phyloP scores from a whole-genome alignment of 2,113 vertebrate species.

The Archilochus colubris region DNA sequence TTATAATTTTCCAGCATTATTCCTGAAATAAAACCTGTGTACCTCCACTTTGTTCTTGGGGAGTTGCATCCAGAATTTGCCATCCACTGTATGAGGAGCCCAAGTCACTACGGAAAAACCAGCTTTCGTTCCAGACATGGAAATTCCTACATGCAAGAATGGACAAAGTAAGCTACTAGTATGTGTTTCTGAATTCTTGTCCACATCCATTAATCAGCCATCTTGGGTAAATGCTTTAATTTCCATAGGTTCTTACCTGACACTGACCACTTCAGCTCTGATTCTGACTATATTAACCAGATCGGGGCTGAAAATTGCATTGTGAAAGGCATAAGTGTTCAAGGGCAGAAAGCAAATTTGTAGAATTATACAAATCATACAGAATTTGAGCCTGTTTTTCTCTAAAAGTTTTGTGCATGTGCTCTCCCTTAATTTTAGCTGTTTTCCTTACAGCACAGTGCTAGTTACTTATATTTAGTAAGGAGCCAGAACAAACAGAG shows the following conservation, averaged over 20 bases:
- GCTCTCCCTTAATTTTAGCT: not conserved
- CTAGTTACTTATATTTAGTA: not conserved
- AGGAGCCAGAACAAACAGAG: not conserved
- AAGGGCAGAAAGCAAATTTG: not conserved
- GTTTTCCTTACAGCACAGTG: not conserved
- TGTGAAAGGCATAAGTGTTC: not conserved
- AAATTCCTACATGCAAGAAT: constrained; percentile 85
- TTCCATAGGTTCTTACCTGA: not conserved
- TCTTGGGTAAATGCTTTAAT: not conserved
- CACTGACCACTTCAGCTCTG: not conserved
- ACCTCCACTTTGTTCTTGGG: constrained; percentile 93
- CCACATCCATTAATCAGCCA: not conserved
- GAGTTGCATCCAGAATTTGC: constrained; percentile 95
- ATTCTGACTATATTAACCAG: not conserved
- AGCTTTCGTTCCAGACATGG: constrained; percentile 95
- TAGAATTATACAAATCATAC: not conserved
- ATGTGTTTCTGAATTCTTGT: not conserved
- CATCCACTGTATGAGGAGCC: constrained; percentile 84
- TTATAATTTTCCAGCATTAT: not conserved
- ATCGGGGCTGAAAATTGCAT: not conserved
- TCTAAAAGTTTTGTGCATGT: not conserved
- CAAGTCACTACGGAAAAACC: constrained; percentile 88
- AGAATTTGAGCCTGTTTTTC: not conserved
- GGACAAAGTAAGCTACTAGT: not conserved
- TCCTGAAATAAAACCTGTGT: constrained; percentile 52